Base-by-base conservation (phyloP, 2,113 vertebrate species). In the Siniperca chuatsi region DNA sequence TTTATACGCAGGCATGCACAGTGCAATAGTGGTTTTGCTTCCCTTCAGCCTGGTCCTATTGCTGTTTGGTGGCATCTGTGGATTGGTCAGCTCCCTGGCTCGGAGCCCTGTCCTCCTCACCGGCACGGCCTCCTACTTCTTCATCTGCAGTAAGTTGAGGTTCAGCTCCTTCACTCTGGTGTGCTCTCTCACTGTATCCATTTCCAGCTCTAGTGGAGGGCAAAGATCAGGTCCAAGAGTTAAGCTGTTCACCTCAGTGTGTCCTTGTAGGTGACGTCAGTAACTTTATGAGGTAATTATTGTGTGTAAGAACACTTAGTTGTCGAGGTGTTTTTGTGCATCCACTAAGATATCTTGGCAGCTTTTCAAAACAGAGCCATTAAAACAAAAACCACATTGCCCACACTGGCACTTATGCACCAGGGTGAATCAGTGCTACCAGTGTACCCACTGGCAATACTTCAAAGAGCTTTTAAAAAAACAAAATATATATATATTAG, bases 1-100 rank as follows among this genome's bases (percentile, higher is more conserved):
- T 64, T 13, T 16, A 2, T 48, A 20, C 25, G 1, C 90, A 96
- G 96, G 65, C 9, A 94, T 96, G 94, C 96, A 95, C 83, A 88
- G 83, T 0, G 93, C 92, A 0, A 90, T 97, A 44, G 89, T 95
- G 90, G 89, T 96, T 67, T 64, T 96, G 70, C 92, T 97, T 25
- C 95, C 95, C 1, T 86, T 95, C 90, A 96, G 95, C 85, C 94
- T 96, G 86, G 85, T 96, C 44, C 91, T 96, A 25, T 20, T 96
- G 44, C 91, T 96, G 68, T 93, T 96, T 1, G 94, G 95, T 46
- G 95, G 96, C 50, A 92, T 96, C 91, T 96, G 95, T 6, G 94
- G 94, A 1, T 54, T 97, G 81, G 93, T 96, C 88, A 95, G 95
- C 84, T 96, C 95, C 6, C 83, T 96, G 87, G 94, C 93, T 6